Evolutionary conservation across 2,113 vertebrate species (phyloP).

Genomic region (Proterorhinus semilunaris): DNA sequence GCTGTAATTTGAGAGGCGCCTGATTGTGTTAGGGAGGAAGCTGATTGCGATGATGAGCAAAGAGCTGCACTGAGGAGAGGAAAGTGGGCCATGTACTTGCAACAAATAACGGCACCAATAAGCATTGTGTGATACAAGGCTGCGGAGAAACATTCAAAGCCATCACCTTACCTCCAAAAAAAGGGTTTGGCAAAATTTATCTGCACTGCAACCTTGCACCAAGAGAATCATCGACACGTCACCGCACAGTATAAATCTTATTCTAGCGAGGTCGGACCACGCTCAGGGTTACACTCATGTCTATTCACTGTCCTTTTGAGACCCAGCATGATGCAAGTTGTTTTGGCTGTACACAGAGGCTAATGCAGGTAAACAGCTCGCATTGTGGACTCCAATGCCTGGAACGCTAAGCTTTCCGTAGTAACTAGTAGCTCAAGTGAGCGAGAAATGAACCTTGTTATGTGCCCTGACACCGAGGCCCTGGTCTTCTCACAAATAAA

Average conservation of each 20-base stretch:
- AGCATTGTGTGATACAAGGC: constrained; percentile 28
- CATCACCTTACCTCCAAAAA: constrained; percentile 14
- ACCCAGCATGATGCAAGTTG: constrained; percentile 32
- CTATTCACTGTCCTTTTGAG: constrained; percentile 26
- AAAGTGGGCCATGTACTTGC: constrained; percentile 51
- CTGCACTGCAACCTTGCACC: constrained; percentile 25
- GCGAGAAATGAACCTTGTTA: constrained; percentile 78
- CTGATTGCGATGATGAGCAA: constrained; percentile 66
- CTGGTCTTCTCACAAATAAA: constrained; percentile 76
- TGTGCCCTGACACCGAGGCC: constrained; percentile 73
- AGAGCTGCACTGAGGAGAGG: constrained; percentile 43
- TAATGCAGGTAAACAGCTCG: constrained; percentile 62
- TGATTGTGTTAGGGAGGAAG: constrained; percentile 57
- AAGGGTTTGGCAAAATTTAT: constrained; percentile 20
- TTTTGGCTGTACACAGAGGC: constrained; percentile 47
- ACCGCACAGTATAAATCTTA: constrained; percentile 31
- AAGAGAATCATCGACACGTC: background rate
- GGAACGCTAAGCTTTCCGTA: constrained; percentile 49
- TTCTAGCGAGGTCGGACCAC: constrained; percentile 19
- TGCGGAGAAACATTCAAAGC: constrained; percentile 30
- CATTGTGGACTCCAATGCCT: constrained; percentile 48
- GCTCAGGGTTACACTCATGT: constrained; percentile 33
- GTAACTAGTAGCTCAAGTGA: constrained; percentile 57
- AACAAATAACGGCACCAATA: constrained; percentile 46
- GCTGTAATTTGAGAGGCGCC: constrained; percentile 58